phyloP scores from a whole-genome alignment of 2,113 vertebrate species.

The Catharus bicknelli region DNA sequence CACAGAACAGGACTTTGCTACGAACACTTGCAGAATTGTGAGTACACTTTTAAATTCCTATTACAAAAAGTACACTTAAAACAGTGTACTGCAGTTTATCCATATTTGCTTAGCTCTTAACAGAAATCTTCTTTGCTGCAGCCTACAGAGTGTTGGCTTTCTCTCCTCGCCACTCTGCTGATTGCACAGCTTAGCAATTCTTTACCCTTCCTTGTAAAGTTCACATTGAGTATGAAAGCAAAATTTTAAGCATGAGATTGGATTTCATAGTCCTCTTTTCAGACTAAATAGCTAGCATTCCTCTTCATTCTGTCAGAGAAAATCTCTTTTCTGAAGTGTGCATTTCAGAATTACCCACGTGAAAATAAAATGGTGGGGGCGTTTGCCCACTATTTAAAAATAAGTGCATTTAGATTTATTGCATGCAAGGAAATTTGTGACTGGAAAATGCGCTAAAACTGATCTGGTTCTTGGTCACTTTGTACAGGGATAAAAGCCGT shows the following conservation, averaged over 20 bases:
- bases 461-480: neutral
- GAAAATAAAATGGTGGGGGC: neutral
- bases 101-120: neutral
- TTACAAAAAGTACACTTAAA: neutral
- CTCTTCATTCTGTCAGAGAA: neutral
- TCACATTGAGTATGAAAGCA: neutral
- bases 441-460: neutral
- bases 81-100: neutral
- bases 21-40: conserved; percentile 93
- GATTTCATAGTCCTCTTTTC: neutral
- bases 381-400: neutral
- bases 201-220: neutral
- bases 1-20: conserved; percentile 87
- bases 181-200: neutral
- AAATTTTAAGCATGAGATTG: neutral
- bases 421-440: neutral
- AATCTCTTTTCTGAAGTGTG: neutral
- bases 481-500: neutral
- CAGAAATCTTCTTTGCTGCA: neutral
- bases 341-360: neutral
- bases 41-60: conserved; percentile 62
- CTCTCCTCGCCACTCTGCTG: neutral
- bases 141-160: neutral
- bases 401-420: neutral
- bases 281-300: neutral